Evolutionary conservation across 30 jellyfish, hydroid and myxozoan species (phyloP), one percentile per base, ranked within the genome.

Genomic region (Hydractinia symbiolongicarpus): DNA sequence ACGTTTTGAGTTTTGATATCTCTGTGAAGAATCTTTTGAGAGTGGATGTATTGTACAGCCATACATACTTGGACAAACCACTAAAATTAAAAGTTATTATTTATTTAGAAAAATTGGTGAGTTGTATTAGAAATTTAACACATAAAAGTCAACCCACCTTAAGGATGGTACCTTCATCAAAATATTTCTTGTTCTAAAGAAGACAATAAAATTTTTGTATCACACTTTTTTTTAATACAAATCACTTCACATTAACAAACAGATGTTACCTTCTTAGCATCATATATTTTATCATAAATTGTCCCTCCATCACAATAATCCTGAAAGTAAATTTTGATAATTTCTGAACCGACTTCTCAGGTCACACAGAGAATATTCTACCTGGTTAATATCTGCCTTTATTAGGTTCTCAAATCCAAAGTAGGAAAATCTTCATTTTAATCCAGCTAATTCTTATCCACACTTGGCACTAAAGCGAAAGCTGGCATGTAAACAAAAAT

Each of bases 281-380:
- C 95, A 11, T 58, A 83, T 52, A 90, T 71, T 79, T 66, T 77
- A 75, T 90, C 97, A 82, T 81, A 76, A 50, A 90, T 62, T 16
- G 94, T 79, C 61, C 97, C 97, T n/a, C 95, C 97, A 66, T 90
- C 97, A 78, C 97, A 90, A 76, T 81, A 90, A 86, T 90, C 97
- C 97, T 90, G 49, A 50, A 76, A 74, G 61, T 13, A 64, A 78
- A 76, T 50, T 19, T 5, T 14, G 77, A 30, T 64, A 61, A 72
- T 68, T 30, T 30, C 44, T 30, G 44, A 30, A 30, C 44, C 2
- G 44, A 30, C 1, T 30, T 30, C 44, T 30, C 44, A 30, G 44
- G 44, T 30, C 44, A 30, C 44, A 30, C 2, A 30, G 44, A 30
- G 44, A 30, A 30, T 30, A 30, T 30, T 30, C 2, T 30, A 30